Evolutionary conservation across 2,797 vertebrate genomes (phyloP).

Genomic region (Gallinago stenura): DNA sequence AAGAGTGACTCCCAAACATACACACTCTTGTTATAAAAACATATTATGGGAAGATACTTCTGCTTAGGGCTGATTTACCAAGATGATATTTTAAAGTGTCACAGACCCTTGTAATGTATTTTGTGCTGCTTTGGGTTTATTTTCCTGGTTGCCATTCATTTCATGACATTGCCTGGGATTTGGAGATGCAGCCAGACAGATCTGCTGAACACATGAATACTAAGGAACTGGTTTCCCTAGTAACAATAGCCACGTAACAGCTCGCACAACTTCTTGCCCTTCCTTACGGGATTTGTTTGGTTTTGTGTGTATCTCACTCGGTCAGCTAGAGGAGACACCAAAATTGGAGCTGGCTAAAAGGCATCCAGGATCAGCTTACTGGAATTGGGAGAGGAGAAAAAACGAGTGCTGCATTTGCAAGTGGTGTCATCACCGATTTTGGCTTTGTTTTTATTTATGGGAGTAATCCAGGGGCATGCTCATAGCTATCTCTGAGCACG

Average conservation of each 20-base stretch:
- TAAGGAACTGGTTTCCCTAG: conserved; percentile 82
- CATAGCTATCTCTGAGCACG: background rate
- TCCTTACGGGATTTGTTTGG: conserved; percentile 64
- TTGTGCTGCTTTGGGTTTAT: conserved; percentile 25
- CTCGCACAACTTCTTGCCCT: conserved; percentile 71
- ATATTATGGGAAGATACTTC: background rate
- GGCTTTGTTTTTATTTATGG: conserved; percentile 1
- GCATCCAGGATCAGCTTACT: conserved; percentile 26
- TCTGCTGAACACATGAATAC: conserved; percentile 77
- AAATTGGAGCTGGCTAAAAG: conserved; percentile 14
- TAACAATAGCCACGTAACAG: conserved; percentile 75
- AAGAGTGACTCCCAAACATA: background rate
- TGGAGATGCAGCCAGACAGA: conserved; percentile 23
- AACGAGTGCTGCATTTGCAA: background rate
- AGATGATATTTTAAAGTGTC: background rate
- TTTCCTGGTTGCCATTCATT: conserved; percentile 37
- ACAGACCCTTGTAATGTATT: background rate
- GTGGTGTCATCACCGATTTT: background rate
- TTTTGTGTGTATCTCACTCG: conserved; percentile 67
- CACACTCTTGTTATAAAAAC: background rate
- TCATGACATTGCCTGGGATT: conserved; percentile 29
- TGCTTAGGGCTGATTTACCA: background rate
- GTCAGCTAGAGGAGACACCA: conserved; percentile 48
- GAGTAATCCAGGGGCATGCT: background rate
- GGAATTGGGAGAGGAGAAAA: conserved; percentile 10